Evolutionary conservation across 2,797 vertebrate species (phyloP).

Genomic region (Anisognathus igniventris): DNA sequence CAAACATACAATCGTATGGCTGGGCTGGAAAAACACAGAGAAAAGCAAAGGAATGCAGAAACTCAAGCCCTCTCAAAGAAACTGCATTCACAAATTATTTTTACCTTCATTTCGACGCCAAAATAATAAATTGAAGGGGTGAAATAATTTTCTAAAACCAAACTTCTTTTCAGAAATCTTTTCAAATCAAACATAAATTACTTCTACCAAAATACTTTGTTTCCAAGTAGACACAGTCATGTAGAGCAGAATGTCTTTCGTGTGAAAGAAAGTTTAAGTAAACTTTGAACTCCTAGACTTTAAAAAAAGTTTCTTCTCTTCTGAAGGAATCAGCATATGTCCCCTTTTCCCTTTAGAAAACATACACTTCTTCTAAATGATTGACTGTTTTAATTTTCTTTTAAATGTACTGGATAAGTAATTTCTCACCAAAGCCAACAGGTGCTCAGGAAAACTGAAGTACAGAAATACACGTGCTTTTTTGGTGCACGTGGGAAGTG

Average conservation of each 20-base stretch:
- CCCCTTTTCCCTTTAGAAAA: neutral
- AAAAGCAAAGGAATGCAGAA: constrained; percentile 24
- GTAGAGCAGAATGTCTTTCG: neutral
- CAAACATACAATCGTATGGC: neutral
- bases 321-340: neutral
- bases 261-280: neutral
- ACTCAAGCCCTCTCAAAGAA: constrained; percentile 27
- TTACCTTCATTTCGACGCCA: neutral
- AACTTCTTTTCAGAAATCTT: constrained; percentile 34
- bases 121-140: neutral
- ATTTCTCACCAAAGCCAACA: neutral
- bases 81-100: constrained; percentile 28
- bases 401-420: neutral
- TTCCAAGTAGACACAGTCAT: neutral
- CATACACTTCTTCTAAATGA: neutral
- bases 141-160: neutral
- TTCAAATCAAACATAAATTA: constrained; percentile 11
- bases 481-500: neutral
- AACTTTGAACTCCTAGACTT: neutral
- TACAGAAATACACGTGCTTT: fast-evolving
- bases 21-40: constrained; percentile 35
- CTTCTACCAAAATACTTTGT: neutral
- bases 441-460: neutral
- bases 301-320: neutral
- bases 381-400: neutral